Evolutionary conservation across 2,888 invertebrate genomes (phyloP).

Genomic region (Girardia tigrina): DNA sequence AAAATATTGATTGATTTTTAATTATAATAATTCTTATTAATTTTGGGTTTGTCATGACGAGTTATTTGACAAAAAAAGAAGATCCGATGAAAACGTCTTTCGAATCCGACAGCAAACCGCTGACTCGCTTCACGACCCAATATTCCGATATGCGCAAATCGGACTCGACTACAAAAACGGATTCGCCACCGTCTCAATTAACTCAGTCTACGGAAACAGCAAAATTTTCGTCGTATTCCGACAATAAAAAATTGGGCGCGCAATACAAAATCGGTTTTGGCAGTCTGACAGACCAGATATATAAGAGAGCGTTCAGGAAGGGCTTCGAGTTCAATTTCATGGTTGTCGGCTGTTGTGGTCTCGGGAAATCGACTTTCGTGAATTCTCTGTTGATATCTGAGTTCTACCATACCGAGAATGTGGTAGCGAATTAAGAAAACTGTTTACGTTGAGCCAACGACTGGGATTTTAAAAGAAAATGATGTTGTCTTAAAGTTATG

Average conservation of each 20-base stretch:
- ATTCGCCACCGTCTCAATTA: not conserved
- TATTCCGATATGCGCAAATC: not conserved
- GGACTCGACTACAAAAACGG: not conserved
- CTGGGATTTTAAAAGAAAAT: slow-evolving; percentile 83
- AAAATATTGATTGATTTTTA: too few relatives aligned
- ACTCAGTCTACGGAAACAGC: not conserved
- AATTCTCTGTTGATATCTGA: not conserved
- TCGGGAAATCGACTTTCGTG: not conserved
- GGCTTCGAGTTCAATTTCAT: slow-evolving; percentile 11
- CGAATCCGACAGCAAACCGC: not conserved
- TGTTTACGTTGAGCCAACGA: slow-evolving; percentile 77
- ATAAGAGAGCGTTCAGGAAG: not conserved
- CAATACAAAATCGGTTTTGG: not conserved
- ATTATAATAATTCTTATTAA: too few relatives aligned
- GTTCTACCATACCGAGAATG: not conserved
- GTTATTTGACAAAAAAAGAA: not conserved
- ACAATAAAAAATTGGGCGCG: slow-evolving; percentile 1
- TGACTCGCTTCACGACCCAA: not conserved
- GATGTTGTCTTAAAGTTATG: slow-evolving; percentile 88
- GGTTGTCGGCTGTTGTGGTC: not conserved
- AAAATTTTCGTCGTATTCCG: not conserved
- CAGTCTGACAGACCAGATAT: not conserved
- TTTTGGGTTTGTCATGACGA: too few relatives aligned
- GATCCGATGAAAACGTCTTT: slow-evolving; percentile 7
- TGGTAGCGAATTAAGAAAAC: slow-evolving; percentile 76